Evolutionary conservation across 1,140 invertebrate species (phyloP), one percentile per base, ranked within the genome.

Genomic region (Eupristina koningsbergeri): DNA sequence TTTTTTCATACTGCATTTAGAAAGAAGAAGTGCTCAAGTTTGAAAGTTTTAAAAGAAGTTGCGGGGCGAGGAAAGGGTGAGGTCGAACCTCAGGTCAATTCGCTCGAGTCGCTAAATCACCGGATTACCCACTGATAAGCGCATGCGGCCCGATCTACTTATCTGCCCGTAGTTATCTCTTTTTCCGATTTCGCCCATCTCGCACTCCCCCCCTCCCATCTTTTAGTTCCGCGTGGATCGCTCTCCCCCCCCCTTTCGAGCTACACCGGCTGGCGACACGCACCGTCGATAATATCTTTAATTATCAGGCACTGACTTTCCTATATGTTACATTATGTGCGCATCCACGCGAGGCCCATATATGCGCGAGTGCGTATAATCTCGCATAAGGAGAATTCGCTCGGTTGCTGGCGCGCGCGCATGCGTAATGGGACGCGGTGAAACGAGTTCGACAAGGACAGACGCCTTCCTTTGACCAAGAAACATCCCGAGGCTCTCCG

Each of bases 251-350:
- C 26, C 53, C n/a, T n/a, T n/a, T n/a, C 78, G 71, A 80, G 75
- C 84, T 81, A 84, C 86, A 87, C 86, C 87, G 87, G 86, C 86
- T 88, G 87, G 87, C 87, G 89, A 91, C 90, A 91, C 89, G 89
- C 89, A 91, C 87, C 88, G 86, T 84, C 87, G 90, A 91, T 91
- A 91, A 89, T 91, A 91, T 91, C 90, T 91, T 91, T 91, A 91
- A 91, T 91, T 91, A 90, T 89, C 87, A 73, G 84, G 86, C 87
- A 86, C 84, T 88, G n/a, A n/a, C n/a, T 85, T 82, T 39, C 50
- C 45, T 71, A 50, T 26, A 39, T 0, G 36, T 3, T 19, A 15
- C 41, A 45, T 45, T 13, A 45, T 45, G 13, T 45, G 13, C 13
- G 13, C 15, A 50, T 50, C 47, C 47, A 50, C 7, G 17, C 47